Conservation (phyloP, 2,113 vertebrate genomes). For the Calyptomena viridis region DNA sequence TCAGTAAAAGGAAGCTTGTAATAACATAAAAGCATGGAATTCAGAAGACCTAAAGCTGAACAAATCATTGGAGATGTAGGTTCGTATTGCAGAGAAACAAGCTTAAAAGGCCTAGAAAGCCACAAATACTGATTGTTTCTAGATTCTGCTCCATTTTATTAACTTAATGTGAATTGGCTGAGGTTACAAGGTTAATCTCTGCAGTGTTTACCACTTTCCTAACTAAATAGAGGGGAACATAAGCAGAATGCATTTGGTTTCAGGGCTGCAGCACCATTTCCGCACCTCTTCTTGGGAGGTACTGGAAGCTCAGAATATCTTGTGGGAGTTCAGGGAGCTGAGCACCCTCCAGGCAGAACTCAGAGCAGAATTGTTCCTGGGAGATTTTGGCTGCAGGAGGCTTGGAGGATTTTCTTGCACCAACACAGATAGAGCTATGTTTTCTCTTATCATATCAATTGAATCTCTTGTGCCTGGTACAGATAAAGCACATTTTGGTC, state of each 20-base stretch:
- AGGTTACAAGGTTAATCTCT: constrained; percentile 58
- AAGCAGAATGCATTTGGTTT: background rate
- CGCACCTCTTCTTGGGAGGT: background rate
- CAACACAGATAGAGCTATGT: accelerated
- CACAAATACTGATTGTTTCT: constrained; percentile 38
- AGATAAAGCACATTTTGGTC: background rate
- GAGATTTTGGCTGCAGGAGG: background rate
- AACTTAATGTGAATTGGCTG: constrained; percentile 28
- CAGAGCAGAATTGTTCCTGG: background rate
- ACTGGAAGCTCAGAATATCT: background rate
- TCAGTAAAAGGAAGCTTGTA: constrained; percentile 34
- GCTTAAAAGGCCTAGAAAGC: constrained; percentile 32
- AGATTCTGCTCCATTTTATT: constrained; percentile 31
- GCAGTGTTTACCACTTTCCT: constrained; percentile 43
- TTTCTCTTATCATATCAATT: background rate
- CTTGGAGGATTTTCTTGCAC: background rate
- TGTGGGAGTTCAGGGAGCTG: background rate
- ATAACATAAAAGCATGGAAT: constrained; percentile 52
- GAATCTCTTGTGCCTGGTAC: background rate
- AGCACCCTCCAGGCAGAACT: background rate
- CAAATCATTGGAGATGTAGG: background rate
- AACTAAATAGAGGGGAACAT: background rate
- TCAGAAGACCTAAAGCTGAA: background rate
- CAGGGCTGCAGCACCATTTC: background rate
- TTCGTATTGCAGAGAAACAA: constrained; percentile 2